Conservation (phyloP, 2,797 vertebrate genomes). For the Denticeps clupeoides region DNA sequence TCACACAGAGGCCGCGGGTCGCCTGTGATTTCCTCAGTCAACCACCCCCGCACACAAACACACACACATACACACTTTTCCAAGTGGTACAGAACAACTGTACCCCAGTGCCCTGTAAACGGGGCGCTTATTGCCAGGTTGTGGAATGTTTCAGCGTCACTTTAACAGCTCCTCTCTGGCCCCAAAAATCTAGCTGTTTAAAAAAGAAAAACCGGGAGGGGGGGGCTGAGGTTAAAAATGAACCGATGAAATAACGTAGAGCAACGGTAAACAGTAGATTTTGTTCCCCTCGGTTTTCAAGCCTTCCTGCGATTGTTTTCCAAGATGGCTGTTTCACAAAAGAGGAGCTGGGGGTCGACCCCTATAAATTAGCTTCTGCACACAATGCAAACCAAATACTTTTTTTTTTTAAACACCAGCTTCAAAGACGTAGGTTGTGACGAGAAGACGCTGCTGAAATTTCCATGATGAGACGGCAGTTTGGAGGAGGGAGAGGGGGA, state of each 20-base stretch:
- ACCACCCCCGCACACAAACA: background rate
- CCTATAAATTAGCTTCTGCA: constrained; percentile 79
- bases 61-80: constrained; percentile 24
- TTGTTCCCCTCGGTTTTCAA: constrained; percentile 70
- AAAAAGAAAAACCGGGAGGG: no score
- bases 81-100: constrained; percentile 64
- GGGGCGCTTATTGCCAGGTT: constrained; percentile 59
- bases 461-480: constrained; percentile 46
- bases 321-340: constrained; percentile 77
- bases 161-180: constrained; percentile 65
- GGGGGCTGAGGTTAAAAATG: no score
- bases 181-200: no score
- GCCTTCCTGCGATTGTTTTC: constrained; percentile 72
- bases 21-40: constrained; percentile 60
- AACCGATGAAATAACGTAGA: constrained; percentile 66
- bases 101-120: constrained; percentile 73
- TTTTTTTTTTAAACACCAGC: constrained; percentile 54
- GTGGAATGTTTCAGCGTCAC: constrained; percentile 66
- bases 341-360: constrained; percentile 79
- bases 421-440: constrained; percentile 67
- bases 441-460: constrained; percentile 39
- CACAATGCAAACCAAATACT: constrained; percentile 77
- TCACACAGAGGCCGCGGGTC: constrained; percentile 63
- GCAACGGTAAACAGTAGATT: constrained; percentile 76
- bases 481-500: no score